A percentile compares a stretch with the other conserved stretches of the same genome.
phyloP scores from a whole-genome alignment of 2,888 invertebrate species.

The Rhagium mordax region DNA sequence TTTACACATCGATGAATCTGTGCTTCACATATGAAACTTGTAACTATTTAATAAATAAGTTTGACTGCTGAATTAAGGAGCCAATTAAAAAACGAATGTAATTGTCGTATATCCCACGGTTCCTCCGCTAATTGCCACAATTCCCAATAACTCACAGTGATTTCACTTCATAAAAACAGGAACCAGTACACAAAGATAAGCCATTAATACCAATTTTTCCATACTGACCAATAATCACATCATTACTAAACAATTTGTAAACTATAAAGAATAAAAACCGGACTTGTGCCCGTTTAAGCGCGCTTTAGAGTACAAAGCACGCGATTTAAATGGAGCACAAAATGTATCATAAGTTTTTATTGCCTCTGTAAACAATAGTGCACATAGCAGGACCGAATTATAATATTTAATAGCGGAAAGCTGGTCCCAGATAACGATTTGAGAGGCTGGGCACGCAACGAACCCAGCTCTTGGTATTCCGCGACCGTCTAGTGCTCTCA shows the following conservation, averaged over 20 bases:
- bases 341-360: constrained; percentile 57
- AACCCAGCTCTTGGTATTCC: constrained; percentile 56
- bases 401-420: constrained; percentile 63
- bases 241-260: constrained; percentile 40
- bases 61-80: constrained; percentile 9
- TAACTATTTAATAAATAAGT: background rate
- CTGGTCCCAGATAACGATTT: constrained; percentile 56
- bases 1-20: background rate
- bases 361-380: constrained; percentile 61
- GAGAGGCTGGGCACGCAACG: constrained; percentile 58
- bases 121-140: constrained; percentile 8
- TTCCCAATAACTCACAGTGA: constrained; percentile 17
- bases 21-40: background rate
- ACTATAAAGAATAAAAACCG: constrained; percentile 35
- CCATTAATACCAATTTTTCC: constrained; percentile 43
- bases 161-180: constrained; percentile 26
- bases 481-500: constrained; percentile 47
- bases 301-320: constrained; percentile 49
- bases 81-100: constrained; percentile 18
- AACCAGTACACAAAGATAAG: constrained; percentile 37
- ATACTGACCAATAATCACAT: constrained; percentile 40
- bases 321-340: constrained; percentile 56
- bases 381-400: constrained; percentile 63
- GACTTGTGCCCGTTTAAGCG: constrained; percentile 39
- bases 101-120: constrained; percentile 18